These are phyloP conservation scores for Mercenaria mercenaria DNA, from an alignment of 1,140 invertebrate genomes.

Conservation along the genomic window DNA sequence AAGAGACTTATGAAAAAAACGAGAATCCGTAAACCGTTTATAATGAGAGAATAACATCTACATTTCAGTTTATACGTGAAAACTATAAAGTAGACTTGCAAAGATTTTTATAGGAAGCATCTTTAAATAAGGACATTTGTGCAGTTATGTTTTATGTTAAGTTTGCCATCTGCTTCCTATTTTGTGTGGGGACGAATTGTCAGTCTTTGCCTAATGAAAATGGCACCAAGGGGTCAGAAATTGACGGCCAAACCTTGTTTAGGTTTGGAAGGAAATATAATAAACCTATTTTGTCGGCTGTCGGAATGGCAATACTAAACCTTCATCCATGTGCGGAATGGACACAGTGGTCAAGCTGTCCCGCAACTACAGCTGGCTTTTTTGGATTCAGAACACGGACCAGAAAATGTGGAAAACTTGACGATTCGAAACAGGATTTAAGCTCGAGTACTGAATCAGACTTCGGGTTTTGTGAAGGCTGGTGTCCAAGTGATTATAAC, in stretches of 20 bases:
- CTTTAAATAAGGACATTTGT: too few species aligned
- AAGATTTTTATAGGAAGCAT: too few species aligned
- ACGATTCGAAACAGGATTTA: not conserved
- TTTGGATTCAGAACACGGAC: not conserved
- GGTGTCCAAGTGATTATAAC: not conserved
- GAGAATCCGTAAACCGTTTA: too few species aligned
- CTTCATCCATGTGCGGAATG: not conserved
- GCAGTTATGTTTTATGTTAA: too few species aligned
- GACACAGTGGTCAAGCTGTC: constrained; percentile 6
- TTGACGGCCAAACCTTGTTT: not conserved
- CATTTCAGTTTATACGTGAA: too few species aligned
- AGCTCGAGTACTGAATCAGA: not conserved
- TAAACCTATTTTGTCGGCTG: not conserved
- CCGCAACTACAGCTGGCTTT: not conserved
- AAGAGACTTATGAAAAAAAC: too few species aligned
- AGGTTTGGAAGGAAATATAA: constrained; percentile 12
- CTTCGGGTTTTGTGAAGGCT: not conserved
- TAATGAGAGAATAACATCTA: too few species aligned
- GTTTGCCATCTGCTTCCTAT: too few species aligned
- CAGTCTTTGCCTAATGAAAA: not conserved
- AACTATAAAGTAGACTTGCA: too few species aligned
- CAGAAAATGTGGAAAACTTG: not conserved
- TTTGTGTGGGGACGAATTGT: not conserved
- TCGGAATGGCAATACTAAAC: not conserved
- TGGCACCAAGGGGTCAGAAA: not conserved